Base-by-base conservation (phyloP, 2,113 vertebrate species). In the Anolis carolinensis region DNA sequence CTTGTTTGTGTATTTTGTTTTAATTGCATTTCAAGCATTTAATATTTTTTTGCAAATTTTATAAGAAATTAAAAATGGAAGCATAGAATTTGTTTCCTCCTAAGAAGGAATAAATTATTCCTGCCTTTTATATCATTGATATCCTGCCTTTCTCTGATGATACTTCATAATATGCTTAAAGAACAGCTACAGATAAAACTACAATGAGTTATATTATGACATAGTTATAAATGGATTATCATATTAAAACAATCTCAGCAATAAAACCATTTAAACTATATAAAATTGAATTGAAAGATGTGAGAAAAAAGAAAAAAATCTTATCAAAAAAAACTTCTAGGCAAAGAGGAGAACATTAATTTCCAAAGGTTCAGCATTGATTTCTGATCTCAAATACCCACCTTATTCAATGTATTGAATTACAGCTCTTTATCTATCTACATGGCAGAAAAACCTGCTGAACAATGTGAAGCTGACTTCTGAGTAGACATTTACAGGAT, bases 351-450 rank as follows among this genome's bases (percentile, higher is more conserved):
- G 92, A 59, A 78, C 85, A 90, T 86, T 92, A 89, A 88, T 91
- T 88, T 90, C 92, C 91, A 93, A 88, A 80, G 84, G 83, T 81
- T n/a, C 76, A 85, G 83, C 91, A 3, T 72, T 81, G 78, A 65
- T 77, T 81, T 88, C 86, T 63, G n/a, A 78, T 68, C 21, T 77
- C 39, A 84, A 74, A 32, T n/a, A 52, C 52, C 39, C 21, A 11
- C 21, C 79, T 7, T 25, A 36, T 8, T 52, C 48, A 83, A 84
- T 82, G 82, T 88, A 87, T 84, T 81, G 81, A 86, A 7, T 21
- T 23, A 44, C 18, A 44, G 23, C 39, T 2, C 34, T 36, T 7
- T 73, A 20, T 8, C 20, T 23, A 44, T 7, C 6, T 44, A 36
- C 32, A 34, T 32, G 85, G 91, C 89, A 74, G 34, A 23, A 39